Base-by-base conservation (phyloP, 2,113 vertebrate genomes). In the Hassar affinis region DNA sequence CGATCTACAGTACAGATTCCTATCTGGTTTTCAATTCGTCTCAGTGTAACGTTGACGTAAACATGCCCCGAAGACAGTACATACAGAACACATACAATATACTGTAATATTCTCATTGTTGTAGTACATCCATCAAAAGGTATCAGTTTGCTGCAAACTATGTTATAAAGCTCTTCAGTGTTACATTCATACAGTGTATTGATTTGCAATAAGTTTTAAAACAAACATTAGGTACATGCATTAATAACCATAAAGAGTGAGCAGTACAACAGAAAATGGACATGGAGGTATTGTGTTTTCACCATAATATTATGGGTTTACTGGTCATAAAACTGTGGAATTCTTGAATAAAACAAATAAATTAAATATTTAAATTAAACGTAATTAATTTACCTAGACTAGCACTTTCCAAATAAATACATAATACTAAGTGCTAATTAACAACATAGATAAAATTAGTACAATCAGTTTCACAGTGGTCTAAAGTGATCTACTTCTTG, bases 291-390 rank as follows among this genome's bases (percentile, higher is more conserved):
- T 14, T 33, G 27, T 22, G 56, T 59, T 49, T 14, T 20, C 6
- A 35, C n/a, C 1, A 25, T 56, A 42, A 61, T 30, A 56, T 57
- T 82, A 14, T 61, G 15, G 47, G 30, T 38, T 51, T 76, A 74
- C 25, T 61, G 42, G 68, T 61, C 54, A 1, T 61, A 17, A 82
- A 72, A 45, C 12, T 56, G 52, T 38, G 51, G 51, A 56, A 61
- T 74, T 82, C 14, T 57, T n/a, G 25, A 68, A 45, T 75, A 82
- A 82, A 75, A 75, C 5, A 5, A 82, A 74, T 75, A 75, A 82
- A 64, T 82, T 76, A 83, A 83, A 83, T 83, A 64, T 64, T 83
- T 52, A 54, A 78, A 84, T 54, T 30, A 69, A 38, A 56, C n/a
- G 68, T 45, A 72, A 49, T 66, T 64, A 11, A 77, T 42, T 76